Base-by-base conservation (phyloP, 2,888 invertebrate genomes). In the Lasioglossum pauxillum region DNA sequence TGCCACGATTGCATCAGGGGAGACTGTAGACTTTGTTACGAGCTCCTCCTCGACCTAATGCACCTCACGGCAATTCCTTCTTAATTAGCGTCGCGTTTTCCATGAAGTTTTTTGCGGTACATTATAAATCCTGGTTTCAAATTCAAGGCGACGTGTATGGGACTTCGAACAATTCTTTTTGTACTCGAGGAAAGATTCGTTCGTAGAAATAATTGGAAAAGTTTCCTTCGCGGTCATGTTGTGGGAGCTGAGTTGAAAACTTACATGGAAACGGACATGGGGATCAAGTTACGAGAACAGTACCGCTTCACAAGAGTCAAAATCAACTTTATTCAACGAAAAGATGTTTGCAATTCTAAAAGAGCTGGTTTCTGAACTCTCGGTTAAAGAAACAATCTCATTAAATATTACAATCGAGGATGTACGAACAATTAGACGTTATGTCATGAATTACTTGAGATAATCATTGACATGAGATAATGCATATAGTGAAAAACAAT, bases 61-160 rank as follows among this genome's bases (percentile, higher is more conserved):
- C 80, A 53, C 74, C 64, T 85, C 71, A 72, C 83, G 80, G 69
- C 79, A 82, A 77, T 76, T 69, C 69, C 73, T 64, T 73, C 57
- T 74, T 69, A 78, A 82, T 85, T 75, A 69, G 31, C 78, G 41
- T 71, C 75, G 53, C 76, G 46, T 64, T 44, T 67, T 76, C 60
- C 64, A 46, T 23, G 67, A 46, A 31, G 14, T 60, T 64, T 64
- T 64, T 76, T 67, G 44, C 64, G 12, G 46, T 44, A 23, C 27
- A 23, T 60, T 76, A 46, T 76, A 67, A 76, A 46, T 49, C 35
- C n/a, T 35, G 27, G 60, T 76, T 67, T 46, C 16, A 60, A 67
- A 76, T 76, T 76, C 75, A 76, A 64, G 75, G 44, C 27, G 12
- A 60, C 60, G 31, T 31, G 38, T n/a, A 75, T 23, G 41, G 67